These are phyloP conservation scores for Peromyscus eremicus DNA, from an alignment of 2,797 vertebrate genomes.

Conservation along the genomic window DNA sequence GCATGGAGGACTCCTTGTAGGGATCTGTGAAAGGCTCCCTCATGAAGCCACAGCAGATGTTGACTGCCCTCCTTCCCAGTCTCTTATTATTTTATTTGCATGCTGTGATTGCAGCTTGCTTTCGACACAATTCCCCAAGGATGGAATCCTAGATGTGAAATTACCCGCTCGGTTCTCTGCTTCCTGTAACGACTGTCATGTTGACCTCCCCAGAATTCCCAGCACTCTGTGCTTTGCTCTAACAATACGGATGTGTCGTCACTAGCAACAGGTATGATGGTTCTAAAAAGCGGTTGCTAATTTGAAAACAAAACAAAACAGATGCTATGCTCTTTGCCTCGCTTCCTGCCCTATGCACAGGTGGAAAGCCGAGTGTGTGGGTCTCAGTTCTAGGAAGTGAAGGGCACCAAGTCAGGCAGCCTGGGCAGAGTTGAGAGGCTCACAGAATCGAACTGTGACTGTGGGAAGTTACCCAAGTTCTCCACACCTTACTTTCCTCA, in stretches of 20 bases:
- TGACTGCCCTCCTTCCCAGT: rapidly evolving
- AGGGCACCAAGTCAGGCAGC: rapidly evolving
- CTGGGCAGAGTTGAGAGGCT: rapidly evolving
- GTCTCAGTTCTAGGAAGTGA: not conserved
- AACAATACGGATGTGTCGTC: not conserved
- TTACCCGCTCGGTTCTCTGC: not conserved
- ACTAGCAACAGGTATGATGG: rapidly evolving
- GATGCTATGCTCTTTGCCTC: rapidly evolving
- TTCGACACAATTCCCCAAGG: not conserved
- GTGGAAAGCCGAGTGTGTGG: rapidly evolving
- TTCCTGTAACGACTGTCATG: not conserved
- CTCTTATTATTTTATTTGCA: not conserved
- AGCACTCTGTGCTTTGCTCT: not conserved
- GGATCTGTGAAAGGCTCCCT: not conserved
- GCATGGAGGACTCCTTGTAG: not conserved
- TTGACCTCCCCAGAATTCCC: not conserved
- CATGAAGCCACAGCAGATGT: not conserved
- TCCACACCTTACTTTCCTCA: not conserved
- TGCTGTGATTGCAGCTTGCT: not conserved
- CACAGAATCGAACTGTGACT: rapidly evolving
- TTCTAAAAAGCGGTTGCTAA: not conserved
- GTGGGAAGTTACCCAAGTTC: rapidly evolving
- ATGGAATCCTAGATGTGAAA: not conserved
- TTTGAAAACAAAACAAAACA: not conserved
- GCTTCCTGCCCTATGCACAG: not conserved